phyloP scores from a whole-genome alignment of 2,888 invertebrate species.

The Chesias legatella region DNA sequence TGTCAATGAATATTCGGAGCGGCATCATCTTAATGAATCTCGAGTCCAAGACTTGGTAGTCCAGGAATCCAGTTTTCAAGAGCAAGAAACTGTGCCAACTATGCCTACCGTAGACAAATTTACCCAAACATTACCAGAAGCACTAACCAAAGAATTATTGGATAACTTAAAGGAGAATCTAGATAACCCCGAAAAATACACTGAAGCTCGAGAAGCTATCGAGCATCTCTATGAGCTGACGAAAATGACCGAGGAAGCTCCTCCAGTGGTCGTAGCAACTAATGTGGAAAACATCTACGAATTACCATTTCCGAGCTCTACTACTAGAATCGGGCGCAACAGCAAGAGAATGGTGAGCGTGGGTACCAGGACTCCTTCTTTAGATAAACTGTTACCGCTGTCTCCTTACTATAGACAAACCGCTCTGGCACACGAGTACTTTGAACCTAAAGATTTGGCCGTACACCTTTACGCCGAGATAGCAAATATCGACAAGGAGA shows the following conservation, averaged over 20 bases:
- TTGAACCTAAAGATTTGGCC: slow-evolving; percentile 76
- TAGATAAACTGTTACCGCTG: slow-evolving; percentile 77
- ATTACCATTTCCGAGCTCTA: slow-evolving; percentile 75
- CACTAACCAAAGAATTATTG: slow-evolving; percentile 86
- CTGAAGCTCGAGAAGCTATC: slow-evolving; percentile 88
- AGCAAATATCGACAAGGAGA: slow-evolving; percentile 67
- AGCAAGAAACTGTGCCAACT: slow-evolving; percentile 39
- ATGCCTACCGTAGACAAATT: slow-evolving; percentile 80
- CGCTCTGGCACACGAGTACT: slow-evolving; percentile 70
- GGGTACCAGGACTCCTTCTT: slow-evolving; percentile 80
- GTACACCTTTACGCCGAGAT: slow-evolving; percentile 83
- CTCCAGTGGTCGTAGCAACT: slow-evolving; percentile 68
- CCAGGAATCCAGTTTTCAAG: slow-evolving; percentile 55
- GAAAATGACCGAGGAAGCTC: slow-evolving; percentile 81
- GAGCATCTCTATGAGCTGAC: slow-evolving; percentile 88
- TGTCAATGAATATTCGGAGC: slow-evolving; percentile 82
- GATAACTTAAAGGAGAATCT: slow-evolving; percentile 84
- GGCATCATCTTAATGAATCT: slow-evolving; percentile 80
- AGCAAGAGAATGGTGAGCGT: slow-evolving; percentile 73
- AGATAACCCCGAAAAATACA: slow-evolving; percentile 86
- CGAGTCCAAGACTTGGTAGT: slow-evolving; percentile 65
- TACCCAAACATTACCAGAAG: slow-evolving; percentile 87
- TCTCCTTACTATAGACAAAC: slow-evolving; percentile 70
- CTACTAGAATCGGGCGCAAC: slow-evolving; percentile 58
- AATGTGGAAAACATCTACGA: slow-evolving; percentile 81